Conservation (phyloP, 35 echinoderm and acorn worm genomes). For the Heliocidaris tuberculata region DNA sequence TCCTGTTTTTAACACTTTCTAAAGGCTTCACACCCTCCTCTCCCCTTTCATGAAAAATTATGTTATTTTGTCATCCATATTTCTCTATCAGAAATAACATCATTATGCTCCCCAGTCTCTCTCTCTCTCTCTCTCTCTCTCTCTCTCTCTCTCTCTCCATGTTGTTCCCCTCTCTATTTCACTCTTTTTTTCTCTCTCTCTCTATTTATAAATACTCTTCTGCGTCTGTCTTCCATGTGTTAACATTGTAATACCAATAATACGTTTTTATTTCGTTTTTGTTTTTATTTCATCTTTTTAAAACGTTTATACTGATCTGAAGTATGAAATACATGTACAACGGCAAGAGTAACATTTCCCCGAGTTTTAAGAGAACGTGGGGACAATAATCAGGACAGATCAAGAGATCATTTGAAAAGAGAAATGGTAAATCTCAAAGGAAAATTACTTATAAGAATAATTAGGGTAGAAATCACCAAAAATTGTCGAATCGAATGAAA, state of each 20-base stretch:
- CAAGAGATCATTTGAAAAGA: not conserved
- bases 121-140: too few species aligned
- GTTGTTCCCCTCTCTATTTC: too few species aligned
- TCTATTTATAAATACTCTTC: not conserved
- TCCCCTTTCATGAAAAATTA: too few species aligned
- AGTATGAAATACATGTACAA: not conserved
- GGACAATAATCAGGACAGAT: not conserved
- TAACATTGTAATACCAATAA: not conserved
- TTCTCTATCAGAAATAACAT: too few species aligned
- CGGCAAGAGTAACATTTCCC: conserved; percentile 1
- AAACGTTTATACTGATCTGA: not conserved
- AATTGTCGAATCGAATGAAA: not conserved
- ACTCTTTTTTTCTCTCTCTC: not conserved
- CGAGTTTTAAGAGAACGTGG: not conserved
- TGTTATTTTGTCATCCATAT: too few species aligned
- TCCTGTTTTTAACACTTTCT: too few species aligned
- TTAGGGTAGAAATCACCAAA: not conserved
- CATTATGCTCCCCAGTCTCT: too few species aligned
- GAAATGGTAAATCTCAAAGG: not conserved
- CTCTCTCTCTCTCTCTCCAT: not conserved
- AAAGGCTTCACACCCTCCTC: too few species aligned
- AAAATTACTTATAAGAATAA: not conserved
- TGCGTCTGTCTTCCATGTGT: not conserved
- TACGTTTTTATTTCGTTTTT: not conserved
- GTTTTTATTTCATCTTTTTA: conserved; percentile 1